These are phyloP conservation scores for Cecropterus lyciades DNA, from an alignment of 1,140 invertebrate species.

Conservation along the genomic window DNA sequence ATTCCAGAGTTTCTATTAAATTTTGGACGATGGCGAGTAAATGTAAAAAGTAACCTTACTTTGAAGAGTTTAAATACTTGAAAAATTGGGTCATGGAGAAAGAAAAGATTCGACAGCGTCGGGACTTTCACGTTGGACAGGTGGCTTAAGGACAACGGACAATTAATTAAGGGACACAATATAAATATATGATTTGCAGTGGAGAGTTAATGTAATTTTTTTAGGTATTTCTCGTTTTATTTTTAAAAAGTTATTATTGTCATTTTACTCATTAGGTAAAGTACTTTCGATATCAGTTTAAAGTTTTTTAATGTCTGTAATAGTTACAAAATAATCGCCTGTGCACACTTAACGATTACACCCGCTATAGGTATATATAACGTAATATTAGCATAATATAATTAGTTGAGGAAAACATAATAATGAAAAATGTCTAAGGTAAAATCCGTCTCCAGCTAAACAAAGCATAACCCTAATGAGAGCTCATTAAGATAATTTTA, in stretches of 20 bases:
- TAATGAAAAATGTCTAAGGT: constrained; percentile 42
- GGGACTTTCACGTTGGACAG: constrained; percentile 14
- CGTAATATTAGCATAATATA: constrained; percentile 57
- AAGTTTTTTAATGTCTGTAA: no score
- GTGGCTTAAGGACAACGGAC: constrained; percentile 21
- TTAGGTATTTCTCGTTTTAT: no score
- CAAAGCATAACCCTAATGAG: constrained; percentile 53
- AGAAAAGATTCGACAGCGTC: constrained; percentile 13
- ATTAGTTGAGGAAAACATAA: constrained; percentile 47
- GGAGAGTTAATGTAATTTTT: no score
- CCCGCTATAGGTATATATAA: no score
- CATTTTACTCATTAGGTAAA: no score
- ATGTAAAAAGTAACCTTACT: no score
- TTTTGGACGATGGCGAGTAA: constrained; percentile 14
- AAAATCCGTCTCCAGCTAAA: constrained; percentile 46
- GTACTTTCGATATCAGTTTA: no score
- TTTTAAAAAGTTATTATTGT: no score
- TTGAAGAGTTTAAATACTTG: no score
- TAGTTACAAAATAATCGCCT: no score
- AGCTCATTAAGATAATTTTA: constrained; percentile 52
- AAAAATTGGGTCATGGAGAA: constrained; percentile 18
- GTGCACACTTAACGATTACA: no score
- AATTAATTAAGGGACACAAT: constrained; percentile 28
- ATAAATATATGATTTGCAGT: no score
- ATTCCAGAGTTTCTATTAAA: constrained; percentile 36